These are phyloP conservation scores for Chloroclystis v-ata DNA, from an alignment of 2,888 invertebrate species.

Conservation along the genomic window DNA sequence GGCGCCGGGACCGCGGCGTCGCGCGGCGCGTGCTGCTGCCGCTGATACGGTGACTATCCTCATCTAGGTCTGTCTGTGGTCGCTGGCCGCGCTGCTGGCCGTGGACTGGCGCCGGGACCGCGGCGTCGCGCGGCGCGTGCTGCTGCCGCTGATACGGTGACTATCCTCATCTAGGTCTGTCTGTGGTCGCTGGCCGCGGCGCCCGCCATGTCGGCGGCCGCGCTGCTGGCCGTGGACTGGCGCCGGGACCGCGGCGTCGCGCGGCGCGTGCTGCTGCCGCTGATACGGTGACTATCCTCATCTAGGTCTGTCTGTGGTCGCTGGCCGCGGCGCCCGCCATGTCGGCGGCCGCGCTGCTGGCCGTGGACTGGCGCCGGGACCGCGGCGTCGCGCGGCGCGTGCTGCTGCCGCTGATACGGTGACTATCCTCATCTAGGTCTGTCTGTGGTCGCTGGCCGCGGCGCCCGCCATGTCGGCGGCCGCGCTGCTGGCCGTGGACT, in stretches of 20 bases:
- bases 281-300: slow-evolving; percentile 47
- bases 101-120: no score
- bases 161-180: not conserved
- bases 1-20: no score
- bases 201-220: no score
- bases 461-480: no score
- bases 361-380: no score
- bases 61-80: not conserved
- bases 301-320: no score
- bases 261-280: slow-evolving; percentile 43
- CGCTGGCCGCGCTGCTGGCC: no score
- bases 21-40: slow-evolving; percentile 43
- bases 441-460: no score
- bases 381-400: slow-evolving; percentile 31
- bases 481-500: not conserved
- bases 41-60: slow-evolving; percentile 43
- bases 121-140: slow-evolving; percentile 30
- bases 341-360: no score
- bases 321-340: no score
- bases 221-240: not conserved
- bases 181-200: no score
- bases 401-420: slow-evolving; percentile 53
- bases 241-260: no score
- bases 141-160: slow-evolving; percentile 53
- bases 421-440: slow-evolving; percentile 2